Percentiles rank a stretch among this genome's conserved stretches.
Conservation (phyloP, 2,888 invertebrate species). For the Ramazzottius varieornatus region DNA sequence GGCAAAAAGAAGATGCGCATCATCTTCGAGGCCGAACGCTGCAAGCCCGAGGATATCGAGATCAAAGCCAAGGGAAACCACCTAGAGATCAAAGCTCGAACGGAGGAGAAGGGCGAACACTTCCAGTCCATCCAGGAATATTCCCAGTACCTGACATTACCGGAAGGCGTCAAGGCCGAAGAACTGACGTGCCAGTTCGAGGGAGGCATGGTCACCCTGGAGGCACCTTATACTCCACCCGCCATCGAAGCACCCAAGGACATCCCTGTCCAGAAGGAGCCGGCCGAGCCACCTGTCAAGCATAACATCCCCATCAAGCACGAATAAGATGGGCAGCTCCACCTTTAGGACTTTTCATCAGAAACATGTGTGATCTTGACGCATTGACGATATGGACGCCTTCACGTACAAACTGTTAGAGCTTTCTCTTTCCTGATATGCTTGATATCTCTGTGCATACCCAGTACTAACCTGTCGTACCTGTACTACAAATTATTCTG, state of each 20-base stretch:
- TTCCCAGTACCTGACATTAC: neutral
- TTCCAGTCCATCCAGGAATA: neutral
- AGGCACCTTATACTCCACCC: neutral
- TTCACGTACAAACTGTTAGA: too few relatives aligned
- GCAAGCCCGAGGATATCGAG: neutral
- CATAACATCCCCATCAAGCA: neutral
- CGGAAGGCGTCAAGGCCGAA: slow-evolving; percentile 1
- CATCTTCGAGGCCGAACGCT: neutral
- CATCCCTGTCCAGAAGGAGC: neutral
- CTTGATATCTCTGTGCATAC: too few relatives aligned
- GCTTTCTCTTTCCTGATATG: too few relatives aligned
- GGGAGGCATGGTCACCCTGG: neutral
- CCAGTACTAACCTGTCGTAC: too few relatives aligned
- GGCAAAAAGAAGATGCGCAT: neutral
- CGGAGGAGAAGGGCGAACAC: neutral
- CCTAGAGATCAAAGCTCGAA: neutral
- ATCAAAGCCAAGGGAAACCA: neutral
- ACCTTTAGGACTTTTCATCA: too few relatives aligned
- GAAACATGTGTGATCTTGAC: too few relatives aligned
- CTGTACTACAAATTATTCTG: too few relatives aligned
- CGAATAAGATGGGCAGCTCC: too few relatives aligned
- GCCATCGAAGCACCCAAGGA: neutral
- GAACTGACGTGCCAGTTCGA: neutral
- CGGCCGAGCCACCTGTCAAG: neutral
- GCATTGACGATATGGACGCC: too few relatives aligned